phyloP scores from a whole-genome alignment of 2,113 vertebrate genomes.

The Diglossa brunneiventris region DNA sequence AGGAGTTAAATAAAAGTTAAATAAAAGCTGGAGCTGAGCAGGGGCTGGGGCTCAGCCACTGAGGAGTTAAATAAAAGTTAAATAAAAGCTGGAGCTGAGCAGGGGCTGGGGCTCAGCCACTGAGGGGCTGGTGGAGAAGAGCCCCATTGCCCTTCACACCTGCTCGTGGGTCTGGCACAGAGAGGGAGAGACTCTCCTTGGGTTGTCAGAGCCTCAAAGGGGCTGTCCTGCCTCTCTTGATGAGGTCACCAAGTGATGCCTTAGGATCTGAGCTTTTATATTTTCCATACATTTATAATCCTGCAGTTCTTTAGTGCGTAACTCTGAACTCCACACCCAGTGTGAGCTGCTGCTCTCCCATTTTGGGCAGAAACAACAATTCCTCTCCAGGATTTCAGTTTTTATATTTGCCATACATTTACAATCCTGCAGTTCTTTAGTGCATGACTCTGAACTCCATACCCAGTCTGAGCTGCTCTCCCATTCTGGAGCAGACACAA shows the following conservation, averaged over 20 bases:
- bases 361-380: not conserved
- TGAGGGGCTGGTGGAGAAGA: not conserved
- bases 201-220: not conserved
- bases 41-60: not conserved
- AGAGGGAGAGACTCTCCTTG: no score
- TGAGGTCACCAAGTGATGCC: not conserved
- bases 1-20: not conserved
- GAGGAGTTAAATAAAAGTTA: not conserved
- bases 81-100: not conserved
- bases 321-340: rapidly evolving
- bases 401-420: rapidly evolving
- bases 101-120: not conserved
- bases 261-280: not conserved
- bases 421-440: rapidly evolving
- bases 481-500: not conserved
- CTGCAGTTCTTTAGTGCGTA: rapidly evolving
- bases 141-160: not conserved
- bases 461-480: rapidly evolving
- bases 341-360: not conserved
- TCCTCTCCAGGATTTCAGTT: not conserved
- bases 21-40: not conserved
- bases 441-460: not conserved
- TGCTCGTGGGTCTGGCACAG: rapidly evolving
- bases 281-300: rapidly evolving
- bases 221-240: not conserved